These are phyloP conservation scores for Eumaeus atala DNA, from an alignment of 1,140 invertebrate genomes.

Conservation along the genomic window DNA sequence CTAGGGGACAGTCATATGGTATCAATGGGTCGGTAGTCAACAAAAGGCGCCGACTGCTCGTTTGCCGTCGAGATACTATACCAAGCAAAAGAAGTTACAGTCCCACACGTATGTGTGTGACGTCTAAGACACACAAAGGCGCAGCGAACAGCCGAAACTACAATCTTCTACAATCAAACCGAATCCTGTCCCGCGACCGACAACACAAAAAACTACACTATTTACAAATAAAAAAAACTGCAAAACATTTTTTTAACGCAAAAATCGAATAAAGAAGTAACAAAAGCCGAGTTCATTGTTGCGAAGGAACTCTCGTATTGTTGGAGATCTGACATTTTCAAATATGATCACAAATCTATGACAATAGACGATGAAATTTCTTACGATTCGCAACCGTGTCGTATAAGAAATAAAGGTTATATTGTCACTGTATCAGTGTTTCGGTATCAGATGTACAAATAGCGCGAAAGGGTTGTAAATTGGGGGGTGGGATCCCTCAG, in stretches of 20 bases:
- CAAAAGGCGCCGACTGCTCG: no score
- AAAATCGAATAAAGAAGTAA: conserved; percentile 4
- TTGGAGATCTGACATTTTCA: not conserved
- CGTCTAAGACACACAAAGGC: no score
- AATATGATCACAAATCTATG: not conserved
- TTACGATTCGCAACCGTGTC: not conserved
- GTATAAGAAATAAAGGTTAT: not conserved
- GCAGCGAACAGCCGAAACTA: no score
- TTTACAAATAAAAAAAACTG: conserved; percentile 5
- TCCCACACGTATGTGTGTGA: no score
- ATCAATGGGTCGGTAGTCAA: no score
- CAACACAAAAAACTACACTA: not conserved
- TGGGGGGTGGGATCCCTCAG: conserved; percentile 28
- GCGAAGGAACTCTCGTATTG: not conserved
- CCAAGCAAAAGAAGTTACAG: no score
- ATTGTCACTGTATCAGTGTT: not conserved
- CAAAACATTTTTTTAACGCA: conserved; percentile 4
- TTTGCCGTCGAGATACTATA: no score
- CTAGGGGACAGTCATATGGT: no score
- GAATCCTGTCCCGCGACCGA: not conserved
- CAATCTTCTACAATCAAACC: no score
- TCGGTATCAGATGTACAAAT: conserved; percentile 22
- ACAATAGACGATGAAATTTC: conserved; percentile 2
- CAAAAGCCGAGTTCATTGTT: not conserved
- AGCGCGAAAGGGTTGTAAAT: conserved; percentile 27